These are phyloP conservation scores for Drosophila watanabei DNA, from an alignment of 1,140 invertebrate species.

Conservation along the genomic window DNA sequence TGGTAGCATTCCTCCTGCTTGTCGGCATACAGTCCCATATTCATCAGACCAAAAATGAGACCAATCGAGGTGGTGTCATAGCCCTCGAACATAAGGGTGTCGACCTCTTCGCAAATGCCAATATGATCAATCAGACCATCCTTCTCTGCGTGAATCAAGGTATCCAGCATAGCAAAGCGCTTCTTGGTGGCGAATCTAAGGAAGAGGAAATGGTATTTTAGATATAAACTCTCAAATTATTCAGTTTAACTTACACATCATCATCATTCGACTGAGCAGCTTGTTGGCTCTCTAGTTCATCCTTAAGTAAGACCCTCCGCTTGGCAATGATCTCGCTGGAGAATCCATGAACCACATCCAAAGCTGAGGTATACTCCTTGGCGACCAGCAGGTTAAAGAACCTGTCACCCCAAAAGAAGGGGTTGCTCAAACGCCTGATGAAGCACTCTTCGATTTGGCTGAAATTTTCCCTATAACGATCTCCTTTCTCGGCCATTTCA, in stretches of 20 bases:
- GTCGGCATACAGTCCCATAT: slow-evolving; percentile 88
- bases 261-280: slow-evolving; percentile 37
- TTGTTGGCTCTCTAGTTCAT: slow-evolving; percentile 17
- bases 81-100: slow-evolving; percentile 93
- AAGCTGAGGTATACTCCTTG: slow-evolving; percentile 39
- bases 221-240: fast-evolving
- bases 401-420: slow-evolving; percentile 54
- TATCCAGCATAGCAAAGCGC: slow-evolving; percentile 92
- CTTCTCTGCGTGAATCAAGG: slow-evolving; percentile 88
- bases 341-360: slow-evolving; percentile 66
- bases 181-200: slow-evolving; percentile 84
- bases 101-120: slow-evolving; percentile 93
- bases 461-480: slow-evolving; percentile 73
- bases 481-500: slow-evolving; percentile 69
- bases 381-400: slow-evolving; percentile 61
- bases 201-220: fast-evolving
- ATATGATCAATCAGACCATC: slow-evolving; percentile 87
- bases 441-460: slow-evolving; percentile 67
- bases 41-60: slow-evolving; percentile 87
- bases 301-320: slow-evolving; percentile 46
- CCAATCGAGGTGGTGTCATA: slow-evolving; percentile 91
- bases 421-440: slow-evolving; percentile 63
- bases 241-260: slow-evolving; percentile 38
- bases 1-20: slow-evolving; percentile 88
- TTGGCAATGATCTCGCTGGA: slow-evolving; percentile 79